Conservation (phyloP, 2,888 invertebrate species). For the Holacanthella duospinosa region DNA sequence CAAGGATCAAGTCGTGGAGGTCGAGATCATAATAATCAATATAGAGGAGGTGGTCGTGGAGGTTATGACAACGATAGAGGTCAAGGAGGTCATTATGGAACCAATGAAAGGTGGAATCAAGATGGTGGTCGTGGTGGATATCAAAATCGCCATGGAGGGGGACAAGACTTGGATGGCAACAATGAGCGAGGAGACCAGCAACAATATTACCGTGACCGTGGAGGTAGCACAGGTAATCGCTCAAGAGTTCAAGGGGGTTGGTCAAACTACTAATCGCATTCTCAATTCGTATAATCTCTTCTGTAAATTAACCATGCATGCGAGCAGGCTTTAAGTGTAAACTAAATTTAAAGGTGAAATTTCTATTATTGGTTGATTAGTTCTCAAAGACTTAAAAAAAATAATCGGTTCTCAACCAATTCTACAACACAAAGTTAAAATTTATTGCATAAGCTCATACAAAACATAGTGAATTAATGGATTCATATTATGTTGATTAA, state of each 20-base stretch:
- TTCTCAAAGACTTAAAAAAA: too few species aligned
- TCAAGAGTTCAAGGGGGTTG: conserved; percentile 40
- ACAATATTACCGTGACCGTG: too few species aligned
- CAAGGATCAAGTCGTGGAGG: conserved; percentile 1
- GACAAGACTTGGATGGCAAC: conserved; percentile 30
- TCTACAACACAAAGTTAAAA: too few species aligned
- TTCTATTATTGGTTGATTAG: too few species aligned
- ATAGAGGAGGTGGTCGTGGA: conserved; percentile 11
- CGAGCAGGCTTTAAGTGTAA: too few species aligned
- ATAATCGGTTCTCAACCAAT: too few species aligned
- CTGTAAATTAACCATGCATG: too few species aligned
- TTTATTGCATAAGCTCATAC: too few species aligned
- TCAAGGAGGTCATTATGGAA: conserved; percentile 14
- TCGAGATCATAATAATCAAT: background rate
- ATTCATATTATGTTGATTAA: too few species aligned
- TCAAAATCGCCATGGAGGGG: background rate
- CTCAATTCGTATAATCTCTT: too few species aligned
- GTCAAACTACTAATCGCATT: conserved; percentile 17
- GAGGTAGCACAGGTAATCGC: background rate
- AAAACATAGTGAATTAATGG: too few species aligned
- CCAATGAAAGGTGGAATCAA: conserved; percentile 14
- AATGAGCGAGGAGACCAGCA: conserved; percentile 11
- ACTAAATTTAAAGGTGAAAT: too few species aligned
- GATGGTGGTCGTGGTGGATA: background rate
- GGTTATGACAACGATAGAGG: conserved; percentile 5